phyloP scores from a whole-genome alignment of 2,113 vertebrate species.

The Rhizomys pruinosus region DNA sequence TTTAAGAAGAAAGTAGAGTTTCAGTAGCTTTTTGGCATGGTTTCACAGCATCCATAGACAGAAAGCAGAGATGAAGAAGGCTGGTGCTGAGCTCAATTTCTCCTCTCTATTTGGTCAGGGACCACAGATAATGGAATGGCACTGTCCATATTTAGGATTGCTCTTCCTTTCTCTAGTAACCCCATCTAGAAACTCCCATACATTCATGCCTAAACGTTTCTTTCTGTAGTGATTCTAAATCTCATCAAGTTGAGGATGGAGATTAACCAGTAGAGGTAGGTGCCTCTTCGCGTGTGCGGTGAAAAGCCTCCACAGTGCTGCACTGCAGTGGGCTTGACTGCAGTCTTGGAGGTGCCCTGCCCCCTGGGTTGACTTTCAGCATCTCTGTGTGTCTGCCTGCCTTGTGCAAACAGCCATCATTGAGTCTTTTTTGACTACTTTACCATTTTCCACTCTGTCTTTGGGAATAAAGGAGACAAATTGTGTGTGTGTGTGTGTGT shows the following conservation, averaged over 20 bases:
- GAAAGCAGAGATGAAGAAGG: background rate
- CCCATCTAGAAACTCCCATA: background rate
- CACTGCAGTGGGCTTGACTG: too few species aligned
- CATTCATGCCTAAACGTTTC: background rate
- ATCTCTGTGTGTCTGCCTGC: background rate
- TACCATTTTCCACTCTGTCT: slow-evolving; percentile 19
- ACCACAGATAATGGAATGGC: background rate
- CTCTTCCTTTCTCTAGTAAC: background rate
- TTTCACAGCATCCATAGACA: background rate
- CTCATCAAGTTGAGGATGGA: too few species aligned
- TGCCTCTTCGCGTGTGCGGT: background rate
- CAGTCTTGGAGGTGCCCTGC: background rate
- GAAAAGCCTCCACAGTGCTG: background rate
- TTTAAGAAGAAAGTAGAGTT: background rate
- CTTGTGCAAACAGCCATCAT: background rate
- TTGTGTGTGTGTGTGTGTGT: background rate
- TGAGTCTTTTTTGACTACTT: background rate
- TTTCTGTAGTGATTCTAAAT: background rate
- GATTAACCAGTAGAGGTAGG: too few species aligned
- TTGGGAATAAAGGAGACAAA: background rate
- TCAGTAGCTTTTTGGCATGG: background rate
- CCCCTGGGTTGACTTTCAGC: too few species aligned
- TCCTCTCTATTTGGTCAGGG: background rate
- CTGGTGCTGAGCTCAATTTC: background rate
- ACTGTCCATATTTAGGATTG: background rate